Percentiles rank a stretch among this genome's conserved stretches.
Evolutionary conservation across 2,113 vertebrate species (phyloP).

Genomic region (Hypocryptadius cinnamomeus): DNA sequence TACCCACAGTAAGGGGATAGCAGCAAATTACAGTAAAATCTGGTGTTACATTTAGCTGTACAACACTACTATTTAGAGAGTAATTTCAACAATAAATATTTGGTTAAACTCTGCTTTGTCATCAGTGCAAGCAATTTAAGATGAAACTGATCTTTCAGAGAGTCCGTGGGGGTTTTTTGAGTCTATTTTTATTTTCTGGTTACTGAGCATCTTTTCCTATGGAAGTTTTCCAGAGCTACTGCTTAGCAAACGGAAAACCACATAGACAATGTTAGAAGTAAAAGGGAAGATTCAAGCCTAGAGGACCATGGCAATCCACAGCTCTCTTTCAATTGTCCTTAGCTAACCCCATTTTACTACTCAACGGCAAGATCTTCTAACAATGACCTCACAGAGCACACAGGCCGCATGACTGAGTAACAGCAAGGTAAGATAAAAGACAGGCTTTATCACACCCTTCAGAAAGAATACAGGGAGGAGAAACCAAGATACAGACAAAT

Average conservation of each 20-base stretch:
- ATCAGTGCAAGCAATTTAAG: conserved; percentile 66
- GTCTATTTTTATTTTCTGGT: conserved; percentile 68
- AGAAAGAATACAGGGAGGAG: neutral
- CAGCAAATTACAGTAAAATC: conserved; percentile 51
- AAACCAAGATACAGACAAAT: neutral
- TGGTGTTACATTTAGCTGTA: conserved; percentile 63
- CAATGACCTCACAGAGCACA: neutral
- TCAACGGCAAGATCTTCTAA: neutral
- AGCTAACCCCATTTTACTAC: neutral
- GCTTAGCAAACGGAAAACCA: conserved; percentile 51
- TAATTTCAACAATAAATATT: conserved; percentile 70
- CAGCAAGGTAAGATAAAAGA: neutral
- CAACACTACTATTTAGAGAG: conserved; percentile 63
- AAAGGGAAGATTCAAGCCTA: conserved; percentile 7
- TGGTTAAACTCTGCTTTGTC: conserved; percentile 68
- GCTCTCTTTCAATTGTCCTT: neutral
- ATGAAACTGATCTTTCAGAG: conserved; percentile 43
- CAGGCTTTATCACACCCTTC: neutral
- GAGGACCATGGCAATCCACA: neutral
- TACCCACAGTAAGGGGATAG: conserved; percentile 53
- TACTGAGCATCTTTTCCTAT: conserved; percentile 23
- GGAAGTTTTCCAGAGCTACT: conserved; percentile 42
- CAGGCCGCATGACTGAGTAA: neutral
- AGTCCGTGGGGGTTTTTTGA: neutral
- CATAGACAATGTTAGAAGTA: neutral